Evolutionary conservation across 1,140 invertebrate genomes (phyloP), one percentile per base, ranked within the genome.

Genomic region (Drosophila nikananu): DNA sequence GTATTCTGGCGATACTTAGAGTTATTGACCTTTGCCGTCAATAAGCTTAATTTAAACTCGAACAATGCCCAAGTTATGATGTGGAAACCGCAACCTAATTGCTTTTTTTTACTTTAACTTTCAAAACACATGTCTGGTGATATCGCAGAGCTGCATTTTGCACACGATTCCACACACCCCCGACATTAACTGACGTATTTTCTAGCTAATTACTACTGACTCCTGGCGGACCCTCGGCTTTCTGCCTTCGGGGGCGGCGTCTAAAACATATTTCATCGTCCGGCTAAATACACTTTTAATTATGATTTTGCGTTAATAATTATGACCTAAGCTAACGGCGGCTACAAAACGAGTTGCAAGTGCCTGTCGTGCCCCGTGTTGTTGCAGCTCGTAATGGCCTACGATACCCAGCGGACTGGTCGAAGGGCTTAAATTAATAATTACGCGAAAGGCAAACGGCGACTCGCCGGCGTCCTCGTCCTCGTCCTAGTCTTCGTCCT

Each of bases 241-340:
- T 41, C 41, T 41, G 60, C 17, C 71, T 41, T 57, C 46, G 41
- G 39, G 58, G 52, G 44, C 68, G 52, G 44, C 68, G 65, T 54
- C 67, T 57, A 71, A 60, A 83, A 46, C 67, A 81, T 84, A 84
- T 81, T 91, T 87, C 60, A 77, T 66, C 80, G 66, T 75, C 71
- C 63, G 65, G 66, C 87, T 91, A 91, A 91, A 91, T 91, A 91
- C 81, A 91, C 75, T 91, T 91, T 91, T 91, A 91, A 91, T 91
- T 91, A 91, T 91, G 89, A 91, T 91, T 91, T 84, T 71, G 73
- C 78, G 68, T 81, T 73, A 68, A 80, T 90, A 90, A 90, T 90
- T 90, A 86, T 90, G 86, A 90, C 75, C 78, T 82, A 90, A 90
- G 81, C 75, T 77, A 77, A 77, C 75, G 75, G 75, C 78, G 64